phyloP scores from a whole-genome alignment of 2,797 vertebrate species.

The Petrocephalus schoutedeni region DNA sequence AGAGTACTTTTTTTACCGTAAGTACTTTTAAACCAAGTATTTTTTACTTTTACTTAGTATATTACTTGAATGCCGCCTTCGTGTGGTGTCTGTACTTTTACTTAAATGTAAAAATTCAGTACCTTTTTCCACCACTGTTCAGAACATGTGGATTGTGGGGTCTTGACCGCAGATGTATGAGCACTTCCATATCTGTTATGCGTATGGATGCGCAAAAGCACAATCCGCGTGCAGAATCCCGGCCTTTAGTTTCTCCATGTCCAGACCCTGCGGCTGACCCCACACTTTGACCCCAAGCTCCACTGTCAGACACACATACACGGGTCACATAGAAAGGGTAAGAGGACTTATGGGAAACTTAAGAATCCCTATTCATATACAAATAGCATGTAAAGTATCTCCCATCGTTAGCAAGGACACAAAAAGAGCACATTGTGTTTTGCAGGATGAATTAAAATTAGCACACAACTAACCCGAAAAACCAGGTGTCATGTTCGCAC shows the following conservation, averaged over 20 bases:
- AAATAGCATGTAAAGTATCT: not conserved
- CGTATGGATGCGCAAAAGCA: not conserved
- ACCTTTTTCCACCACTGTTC: not conserved
- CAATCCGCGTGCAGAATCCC: not conserved
- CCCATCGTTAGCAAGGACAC: not conserved
- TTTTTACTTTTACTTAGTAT: not conserved
- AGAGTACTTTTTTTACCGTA: not conserved
- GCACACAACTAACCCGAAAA: not conserved
- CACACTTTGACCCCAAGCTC: not conserved
- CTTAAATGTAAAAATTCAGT: not conserved
- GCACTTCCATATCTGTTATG: not conserved
- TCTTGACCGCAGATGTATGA: not conserved
- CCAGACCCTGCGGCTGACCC: not conserved
- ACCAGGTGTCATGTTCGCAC: not conserved
- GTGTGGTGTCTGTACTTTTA: not conserved
- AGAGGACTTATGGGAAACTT: not conserved
- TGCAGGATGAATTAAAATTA: not conserved
- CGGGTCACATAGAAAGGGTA: not conserved
- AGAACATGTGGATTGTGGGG: not conserved
- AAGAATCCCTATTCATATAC: not conserved
- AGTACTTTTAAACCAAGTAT: not conserved
- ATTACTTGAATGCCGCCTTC: not conserved
- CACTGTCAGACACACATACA: not conserved
- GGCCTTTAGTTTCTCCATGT: not conserved
- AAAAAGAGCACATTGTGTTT: not conserved